Evolutionary conservation across 2,888 invertebrate genomes (phyloP).

Genomic region (Griposia aprilina): DNA sequence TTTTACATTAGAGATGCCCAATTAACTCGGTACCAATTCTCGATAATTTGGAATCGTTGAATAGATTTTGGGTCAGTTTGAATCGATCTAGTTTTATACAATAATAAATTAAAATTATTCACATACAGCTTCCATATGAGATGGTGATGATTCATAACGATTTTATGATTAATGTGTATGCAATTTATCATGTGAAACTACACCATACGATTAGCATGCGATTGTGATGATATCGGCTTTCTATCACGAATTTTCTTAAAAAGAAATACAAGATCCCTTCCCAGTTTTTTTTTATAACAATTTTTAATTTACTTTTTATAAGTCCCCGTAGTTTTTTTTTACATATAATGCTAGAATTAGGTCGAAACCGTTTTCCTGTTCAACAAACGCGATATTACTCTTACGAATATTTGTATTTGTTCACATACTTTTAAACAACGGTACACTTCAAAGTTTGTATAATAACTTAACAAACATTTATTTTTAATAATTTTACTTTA

Average conservation of each 20-base stretch:
- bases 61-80: slow-evolving; percentile 80
- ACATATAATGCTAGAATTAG: slow-evolving; percentile 14
- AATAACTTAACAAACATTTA: slow-evolving; percentile 52
- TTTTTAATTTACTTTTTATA: slow-evolving; percentile 17
- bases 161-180: slow-evolving; percentile 73
- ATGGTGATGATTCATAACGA: slow-evolving; percentile 69
- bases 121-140: slow-evolving; percentile 74
- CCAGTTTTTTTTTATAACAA: slow-evolving; percentile 20
- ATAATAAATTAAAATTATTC: slow-evolving; percentile 72
- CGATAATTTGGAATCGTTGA: slow-evolving; percentile 77
- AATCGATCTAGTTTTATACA: slow-evolving; percentile 71
- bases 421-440: slow-evolving; percentile 42
- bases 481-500: slow-evolving; percentile 46
- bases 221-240: slow-evolving; percentile 58
- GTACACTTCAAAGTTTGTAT: slow-evolving; percentile 23
- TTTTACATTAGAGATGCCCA: slow-evolving; percentile 81
- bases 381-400: slow-evolving; percentile 2
- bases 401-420: slow-evolving; percentile 36
- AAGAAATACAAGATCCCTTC: slow-evolving; percentile 26
- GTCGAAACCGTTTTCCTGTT: slow-evolving; percentile 11
- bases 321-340: slow-evolving; percentile 17
- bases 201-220: slow-evolving; percentile 65
- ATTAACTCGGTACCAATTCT: slow-evolving; percentile 82
- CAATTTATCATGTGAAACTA: slow-evolving; percentile 71
- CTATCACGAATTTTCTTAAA: slow-evolving; percentile 18